Conservation (phyloP, 2,888 invertebrate genomes). For the Aelia acuminata region DNA sequence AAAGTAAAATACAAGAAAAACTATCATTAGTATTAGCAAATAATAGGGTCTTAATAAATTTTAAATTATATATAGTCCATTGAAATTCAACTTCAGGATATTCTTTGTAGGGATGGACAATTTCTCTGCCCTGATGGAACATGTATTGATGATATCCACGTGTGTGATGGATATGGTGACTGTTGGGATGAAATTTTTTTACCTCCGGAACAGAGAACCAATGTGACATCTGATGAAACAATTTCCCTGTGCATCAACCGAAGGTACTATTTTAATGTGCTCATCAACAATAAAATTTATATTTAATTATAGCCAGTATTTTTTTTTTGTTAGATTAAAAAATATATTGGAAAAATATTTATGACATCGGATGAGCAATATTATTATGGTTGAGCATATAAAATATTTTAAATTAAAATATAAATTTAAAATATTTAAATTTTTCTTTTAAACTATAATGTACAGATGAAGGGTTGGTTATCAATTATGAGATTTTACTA, state of each 20-base stretch:
- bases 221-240: conserved; percentile 66
- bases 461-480: too few relatives aligned
- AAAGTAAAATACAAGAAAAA: too few relatives aligned
- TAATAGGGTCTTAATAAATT: not conserved
- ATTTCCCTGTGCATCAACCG: conserved; percentile 62
- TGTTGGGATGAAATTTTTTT: conserved; percentile 65
- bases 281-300: not conserved
- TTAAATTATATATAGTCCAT: not conserved
- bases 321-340: not conserved
- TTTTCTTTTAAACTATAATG: too few relatives aligned
- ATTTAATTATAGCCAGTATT: too few relatives aligned
- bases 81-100: not conserved
- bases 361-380: too few relatives aligned
- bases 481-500: too few relatives aligned
- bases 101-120: conserved; percentile 63
- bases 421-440: too few relatives aligned
- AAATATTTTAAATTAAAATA: too few relatives aligned
- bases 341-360: not conserved
- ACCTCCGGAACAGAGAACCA: not conserved
- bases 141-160: conserved; percentile 65
- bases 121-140: conserved; percentile 67
- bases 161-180: conserved; percentile 66
- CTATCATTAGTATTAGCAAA: not conserved
- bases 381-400: too few relatives aligned
- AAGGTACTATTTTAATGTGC: conserved; percentile 54